phyloP scores from a whole-genome alignment of 2,888 invertebrate genomes.

The Thereva unica region DNA sequence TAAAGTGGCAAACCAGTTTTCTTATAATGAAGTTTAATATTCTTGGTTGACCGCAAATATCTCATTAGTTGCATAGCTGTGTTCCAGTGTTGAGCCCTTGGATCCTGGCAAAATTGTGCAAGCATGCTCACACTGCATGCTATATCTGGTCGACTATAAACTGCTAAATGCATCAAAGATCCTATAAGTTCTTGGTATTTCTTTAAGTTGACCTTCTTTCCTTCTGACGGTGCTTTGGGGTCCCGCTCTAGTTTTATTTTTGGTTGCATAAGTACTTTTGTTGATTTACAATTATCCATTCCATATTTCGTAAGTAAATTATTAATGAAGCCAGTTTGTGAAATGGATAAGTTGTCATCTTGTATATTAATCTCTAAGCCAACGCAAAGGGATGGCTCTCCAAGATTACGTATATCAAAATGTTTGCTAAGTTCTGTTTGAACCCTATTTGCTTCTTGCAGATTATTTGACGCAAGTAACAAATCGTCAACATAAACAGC shows the following conservation, averaged over 20 bases:
- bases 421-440: not conserved
- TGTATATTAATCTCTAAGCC: too few species aligned
- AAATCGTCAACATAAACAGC: conserved; percentile 10
- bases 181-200: not conserved
- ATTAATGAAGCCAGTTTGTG: too few species aligned
- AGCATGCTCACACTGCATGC: not conserved
- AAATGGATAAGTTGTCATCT: too few species aligned
- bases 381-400: not conserved
- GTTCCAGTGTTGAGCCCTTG: not conserved
- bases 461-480: not conserved
- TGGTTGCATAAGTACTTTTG: not conserved
- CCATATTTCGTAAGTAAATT: too few species aligned
- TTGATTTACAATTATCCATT: too few species aligned
- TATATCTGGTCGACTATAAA: not conserved
- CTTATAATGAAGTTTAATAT: not conserved
- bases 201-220: not conserved
- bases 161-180: conserved; percentile 3
- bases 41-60: not conserved
- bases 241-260: not conserved
- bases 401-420: conserved; percentile 1
- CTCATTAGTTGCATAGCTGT: not conserved
- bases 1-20: not conserved
- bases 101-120: not conserved
- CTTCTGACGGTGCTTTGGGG: not conserved
- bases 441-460: not conserved